Evolutionary conservation across 2,797 vertebrate genomes (phyloP).

Genomic region (Otolemur crassicaudatus): DNA sequence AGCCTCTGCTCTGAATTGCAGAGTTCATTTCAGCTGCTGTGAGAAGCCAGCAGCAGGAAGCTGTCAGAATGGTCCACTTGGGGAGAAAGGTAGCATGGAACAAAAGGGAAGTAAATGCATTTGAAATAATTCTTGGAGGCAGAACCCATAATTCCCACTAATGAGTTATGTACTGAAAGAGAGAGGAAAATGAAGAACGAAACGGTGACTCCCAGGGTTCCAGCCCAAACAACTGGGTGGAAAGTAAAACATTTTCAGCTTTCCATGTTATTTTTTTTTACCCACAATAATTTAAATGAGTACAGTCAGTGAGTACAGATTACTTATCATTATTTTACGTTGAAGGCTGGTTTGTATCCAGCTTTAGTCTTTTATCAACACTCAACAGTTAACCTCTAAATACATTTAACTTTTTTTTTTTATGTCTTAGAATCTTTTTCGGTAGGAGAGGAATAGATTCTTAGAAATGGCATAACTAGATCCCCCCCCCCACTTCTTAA

Average conservation of each 20-base stretch:
- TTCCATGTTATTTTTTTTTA: background rate
- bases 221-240: background rate
- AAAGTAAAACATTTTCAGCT: background rate
- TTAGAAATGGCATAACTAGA: background rate
- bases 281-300: background rate
- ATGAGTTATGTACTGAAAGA: background rate
- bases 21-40: background rate
- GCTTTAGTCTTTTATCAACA: constrained; percentile 27
- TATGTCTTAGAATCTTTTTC: background rate
- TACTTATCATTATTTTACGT: background rate
- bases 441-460: background rate
- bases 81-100: background rate
- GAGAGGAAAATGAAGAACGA: background rate
- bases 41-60: background rate
- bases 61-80: background rate
- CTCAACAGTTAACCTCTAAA: background rate
- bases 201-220: background rate
- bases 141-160: background rate
- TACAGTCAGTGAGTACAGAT: background rate
- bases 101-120: background rate
- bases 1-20: background rate
- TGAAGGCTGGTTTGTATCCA: background rate
- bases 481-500: background rate
- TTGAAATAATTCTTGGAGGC: background rate
- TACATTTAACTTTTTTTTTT: background rate